Base-by-base conservation (phyloP, 2,113 vertebrate species). In the Poeciliopsis retropinna region DNA sequence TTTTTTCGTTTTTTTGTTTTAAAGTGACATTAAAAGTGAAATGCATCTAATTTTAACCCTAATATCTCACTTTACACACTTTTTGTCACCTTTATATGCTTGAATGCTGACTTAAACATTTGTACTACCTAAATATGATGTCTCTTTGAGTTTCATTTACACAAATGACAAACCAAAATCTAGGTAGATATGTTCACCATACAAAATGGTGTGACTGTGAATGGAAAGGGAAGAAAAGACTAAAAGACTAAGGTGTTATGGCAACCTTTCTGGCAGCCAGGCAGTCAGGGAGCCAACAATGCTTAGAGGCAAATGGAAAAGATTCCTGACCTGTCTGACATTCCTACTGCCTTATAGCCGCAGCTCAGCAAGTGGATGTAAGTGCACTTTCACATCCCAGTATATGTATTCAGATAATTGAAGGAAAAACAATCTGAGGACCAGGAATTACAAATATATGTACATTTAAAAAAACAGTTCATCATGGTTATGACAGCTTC, bases 261-360 rank as follows among this genome's bases (percentile, higher is more conserved):
- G 80, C 78, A 82, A 79, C 82, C 72, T 85, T 68, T 70, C 70
- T 78, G 87, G 78, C 25, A 57, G 51, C 51, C 51, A 57, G 22
- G 51, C 51, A 57, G 51, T 17, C 51, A 57, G 51, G 17, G 60
- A 78, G 72, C 57, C 67, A 77, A 70, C 72, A 81, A 70, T 72
- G 78, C 83, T 91, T 71, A 85, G 64, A 90, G 84, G 86, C 82
- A 83, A 57, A 57, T 57, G 17, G 22, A 57, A 57, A 57, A 57
- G 51, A 57, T 57, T 57, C 51, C 10, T n/a, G 51, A 57, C 51
- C 51, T 57, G 51, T 25, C 7, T 57, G 22, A 57, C 51, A 57
- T 57, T 57, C 51, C 51, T n/a, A n/a, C 25, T 57, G 22, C 51
- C 51, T 57, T 3, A 37, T 11, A 57, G 51, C 51, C 25, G 51